Conservation (phyloP, 2,113 vertebrate species). For the Vireo altiloquus region DNA sequence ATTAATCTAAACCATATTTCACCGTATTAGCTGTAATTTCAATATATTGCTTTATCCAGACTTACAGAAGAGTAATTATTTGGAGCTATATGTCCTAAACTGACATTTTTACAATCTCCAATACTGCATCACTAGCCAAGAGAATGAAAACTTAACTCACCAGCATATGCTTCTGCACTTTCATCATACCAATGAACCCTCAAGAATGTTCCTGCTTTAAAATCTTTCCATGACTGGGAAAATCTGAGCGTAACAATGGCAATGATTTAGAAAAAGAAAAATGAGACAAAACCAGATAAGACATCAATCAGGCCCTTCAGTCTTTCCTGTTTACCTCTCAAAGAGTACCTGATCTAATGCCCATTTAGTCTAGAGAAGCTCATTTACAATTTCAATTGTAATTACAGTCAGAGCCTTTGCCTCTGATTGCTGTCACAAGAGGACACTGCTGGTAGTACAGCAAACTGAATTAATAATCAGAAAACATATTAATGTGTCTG, state of each 20-base stretch:
- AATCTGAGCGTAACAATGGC: not conserved
- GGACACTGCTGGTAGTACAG: not conserved
- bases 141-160: not conserved
- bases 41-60: not conserved
- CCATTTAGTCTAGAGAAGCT: not conserved
- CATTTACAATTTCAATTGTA: not conserved
- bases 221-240: not conserved
- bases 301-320: not conserved
- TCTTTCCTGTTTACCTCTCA: not conserved
- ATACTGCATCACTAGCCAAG: not conserved
- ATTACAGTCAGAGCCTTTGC: not conserved
- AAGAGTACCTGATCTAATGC: not conserved
- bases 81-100: not conserved
- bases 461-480: not conserved
- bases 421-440: not conserved
- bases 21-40: not conserved
- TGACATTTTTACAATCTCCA: not conserved
- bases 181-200: not conserved
- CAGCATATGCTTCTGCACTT: not conserved
- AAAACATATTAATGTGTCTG: not conserved
- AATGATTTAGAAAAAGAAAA: not conserved
- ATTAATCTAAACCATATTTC: constrained; percentile 1
- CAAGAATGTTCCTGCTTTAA: not conserved
- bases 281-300: not conserved
- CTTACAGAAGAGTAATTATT: not conserved